Evolutionary conservation across 2,888 invertebrate species (phyloP), one percentile per base, ranked within the genome.

Genomic region (Hirtodrosophila trivittata): DNA sequence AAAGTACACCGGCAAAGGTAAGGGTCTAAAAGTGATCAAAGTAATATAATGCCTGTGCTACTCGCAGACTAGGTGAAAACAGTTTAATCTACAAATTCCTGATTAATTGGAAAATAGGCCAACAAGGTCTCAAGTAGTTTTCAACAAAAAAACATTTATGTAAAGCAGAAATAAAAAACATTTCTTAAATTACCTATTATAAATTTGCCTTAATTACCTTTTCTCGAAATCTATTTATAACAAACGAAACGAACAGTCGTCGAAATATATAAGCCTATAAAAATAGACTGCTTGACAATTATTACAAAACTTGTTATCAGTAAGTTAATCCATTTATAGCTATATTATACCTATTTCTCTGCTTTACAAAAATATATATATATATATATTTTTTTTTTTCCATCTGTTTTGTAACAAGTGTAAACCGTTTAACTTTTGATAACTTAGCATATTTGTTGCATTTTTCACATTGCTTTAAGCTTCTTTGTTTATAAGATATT

Each of bases 381-480:
- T 35, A 12, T 13, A 35, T 6, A 13, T 6, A 5, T 35, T 13
- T 9, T 35, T 35, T 9, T n/a, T 12, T 35, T 35, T 10, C 3
- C 1, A 12, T n/a, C n/a, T n/a, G 12, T 35, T 35, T 35, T 9
- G n/a, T 10, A 6, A 3, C 3, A 28, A 3, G 28, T 9, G 5
- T 2, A 28, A 28, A 33, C 13, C 13, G 30, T 56, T 39, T n/a
- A 38, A 45, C 12, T 37, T 28, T 25, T 18, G 13, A 13, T 16
- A 9, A 3, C 21, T 51, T 42, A 35, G 37, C 49, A 50, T 41
- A 50, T 45, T 63, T 45, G 39, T 16, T 77, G 75, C 72, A 81
- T 63, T 63, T 73, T 51, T 75, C 81, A 75, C 72, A 77, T 80
- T 77, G 77, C 45, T 43, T 55, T 12, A 54, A 52, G 45, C 45